Evolutionary conservation across 2,797 vertebrate species (phyloP).

Genomic region (Sphenodon punctatus): DNA sequence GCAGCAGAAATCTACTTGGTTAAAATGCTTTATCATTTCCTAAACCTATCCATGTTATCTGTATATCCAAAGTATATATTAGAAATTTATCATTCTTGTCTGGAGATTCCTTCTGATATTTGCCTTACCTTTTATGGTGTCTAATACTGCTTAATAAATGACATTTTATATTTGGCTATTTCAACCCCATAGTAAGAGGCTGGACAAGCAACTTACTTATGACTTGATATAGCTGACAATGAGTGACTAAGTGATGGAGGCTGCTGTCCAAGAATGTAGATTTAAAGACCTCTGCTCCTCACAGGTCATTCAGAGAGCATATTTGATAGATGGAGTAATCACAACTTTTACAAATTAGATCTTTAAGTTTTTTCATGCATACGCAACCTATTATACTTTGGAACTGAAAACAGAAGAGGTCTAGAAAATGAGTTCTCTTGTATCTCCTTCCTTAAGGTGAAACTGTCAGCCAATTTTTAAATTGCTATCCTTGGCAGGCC

Average conservation of each 20-base stretch:
- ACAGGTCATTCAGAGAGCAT: too few species aligned
- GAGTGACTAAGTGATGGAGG: background rate
- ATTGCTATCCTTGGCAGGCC: background rate
- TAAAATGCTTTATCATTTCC: background rate
- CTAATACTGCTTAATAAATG: too few species aligned
- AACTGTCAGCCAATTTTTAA: background rate
- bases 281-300: too few species aligned
- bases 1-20: constrained; percentile 1
- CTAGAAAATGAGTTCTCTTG: background rate
- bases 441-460: background rate
- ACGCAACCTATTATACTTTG: too few species aligned
- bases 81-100: background rate
- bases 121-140: background rate
- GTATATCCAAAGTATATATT: background rate
- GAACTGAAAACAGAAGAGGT: background rate
- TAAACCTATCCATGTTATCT: background rate
- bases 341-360: too few species aligned
- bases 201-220: too few species aligned
- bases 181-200: too few species aligned
- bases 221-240: background rate
- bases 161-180: too few species aligned
- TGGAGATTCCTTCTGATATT: background rate
- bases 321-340: too few species aligned
- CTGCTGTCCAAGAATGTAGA: background rate
- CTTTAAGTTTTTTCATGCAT: too few species aligned